Base-by-base conservation (phyloP, 2,797 vertebrate genomes). In the Caiman crocodilus region DNA sequence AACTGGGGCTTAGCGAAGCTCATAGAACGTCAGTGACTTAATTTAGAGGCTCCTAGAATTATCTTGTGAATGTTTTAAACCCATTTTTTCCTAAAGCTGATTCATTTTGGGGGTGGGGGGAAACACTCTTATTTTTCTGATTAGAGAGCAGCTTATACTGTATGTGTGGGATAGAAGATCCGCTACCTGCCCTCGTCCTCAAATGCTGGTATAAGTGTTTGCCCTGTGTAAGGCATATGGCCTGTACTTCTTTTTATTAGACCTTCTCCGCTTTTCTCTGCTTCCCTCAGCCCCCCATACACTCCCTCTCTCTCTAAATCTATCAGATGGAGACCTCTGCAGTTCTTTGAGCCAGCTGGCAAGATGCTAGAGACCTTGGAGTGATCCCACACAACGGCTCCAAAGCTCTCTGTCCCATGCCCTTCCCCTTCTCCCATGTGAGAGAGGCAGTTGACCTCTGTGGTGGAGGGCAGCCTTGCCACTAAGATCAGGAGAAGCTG, bases 201-300 rank as follows among this genome's bases (percentile, higher is more conserved):
- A 4, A 6, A 65, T 59, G 79, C 61, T 90, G 79, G 81, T 88
- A 90, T 58, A 88, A 93, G 12, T 55, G 11, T 6, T 88, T 92
- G 12, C 64, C n/a, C 23, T 32, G 18, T 84, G 76, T 82, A 30
- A 42, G 30, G 67, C 26, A 83, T 1, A 0, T 75, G 74, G 85
- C 59, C 17, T 90, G 0, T 73, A 16, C 50, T 73, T 73, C 42
- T 73, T 90, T 95, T 92, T 84, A 76, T 92, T 92, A 86, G 96
- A 95, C 91, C 97, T 94, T 97, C 93, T 86, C 76, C 84, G 90
- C 97, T 97, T 81, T 97, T 97, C 96, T 86, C 67, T 90, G 96
- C 97, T 96, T 97, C 96, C 82, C 96, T 94, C 97, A 96, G 95
- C 96, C 96, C 97, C 95, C 95, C 97, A 84, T 1, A 0, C 30